Percentiles rank a stretch among this genome's conserved stretches.
These are phyloP conservation scores for Zaprionus kolodkinae DNA, from an alignment of 1,140 invertebrate genomes.

Conservation along the genomic window DNA sequence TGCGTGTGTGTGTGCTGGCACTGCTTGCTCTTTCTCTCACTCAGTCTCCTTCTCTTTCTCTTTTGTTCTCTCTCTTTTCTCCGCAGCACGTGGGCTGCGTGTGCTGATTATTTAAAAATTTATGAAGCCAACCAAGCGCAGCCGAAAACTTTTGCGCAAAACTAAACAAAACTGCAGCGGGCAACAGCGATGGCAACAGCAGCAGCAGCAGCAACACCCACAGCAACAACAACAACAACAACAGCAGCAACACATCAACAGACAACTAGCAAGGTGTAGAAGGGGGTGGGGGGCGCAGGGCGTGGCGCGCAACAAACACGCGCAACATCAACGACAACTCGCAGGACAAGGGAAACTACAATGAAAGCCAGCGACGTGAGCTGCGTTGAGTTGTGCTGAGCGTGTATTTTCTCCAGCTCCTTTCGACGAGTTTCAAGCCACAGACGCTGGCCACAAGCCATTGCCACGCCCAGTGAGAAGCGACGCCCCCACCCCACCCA, in stretches of 20 bases:
- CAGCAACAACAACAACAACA: conserved; percentile 47
- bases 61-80: background rate
- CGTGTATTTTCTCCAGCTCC: conserved; percentile 44
- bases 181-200: conserved; percentile 41
- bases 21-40: background rate
- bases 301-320: conserved; percentile 19
- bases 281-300: conserved; percentile 6
- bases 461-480: conserved; percentile 36
- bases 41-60: background rate
- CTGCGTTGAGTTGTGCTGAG: background rate
- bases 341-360: conserved; percentile 29
- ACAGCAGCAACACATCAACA: conserved; percentile 29
- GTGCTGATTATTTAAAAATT: conserved; percentile 83
- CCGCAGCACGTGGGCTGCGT: conserved; percentile 66
- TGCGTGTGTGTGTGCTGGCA: background rate
- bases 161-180: conserved; percentile 77
- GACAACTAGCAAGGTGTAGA: conserved; percentile 9
- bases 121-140: conserved; percentile 78
- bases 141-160: conserved; percentile 79
- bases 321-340: conserved; percentile 34
- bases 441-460: conserved; percentile 45
- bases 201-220: conserved; percentile 56
- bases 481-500: too few species aligned
- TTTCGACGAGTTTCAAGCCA: conserved; percentile 58
- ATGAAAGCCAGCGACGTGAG: conserved; percentile 42